Evolutionary conservation across 2,888 invertebrate genomes (phyloP).

Genomic region (Oegoconia quadripuncta): DNA sequence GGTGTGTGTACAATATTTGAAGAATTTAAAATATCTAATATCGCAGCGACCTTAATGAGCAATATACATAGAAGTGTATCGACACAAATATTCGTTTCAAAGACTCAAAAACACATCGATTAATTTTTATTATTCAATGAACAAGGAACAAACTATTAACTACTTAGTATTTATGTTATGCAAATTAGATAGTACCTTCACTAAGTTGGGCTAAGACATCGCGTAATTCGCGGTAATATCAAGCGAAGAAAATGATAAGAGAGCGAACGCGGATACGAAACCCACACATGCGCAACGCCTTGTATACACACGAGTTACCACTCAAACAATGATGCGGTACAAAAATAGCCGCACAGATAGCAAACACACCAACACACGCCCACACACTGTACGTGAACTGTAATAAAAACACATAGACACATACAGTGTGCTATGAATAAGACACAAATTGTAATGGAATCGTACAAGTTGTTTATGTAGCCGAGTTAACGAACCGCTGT

Average conservation of each 20-base stretch:
- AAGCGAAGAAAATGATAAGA: conserved; percentile 66
- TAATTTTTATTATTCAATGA: no score
- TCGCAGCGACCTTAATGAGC: no score
- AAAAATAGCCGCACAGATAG: conserved; percentile 72
- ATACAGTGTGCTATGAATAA: conserved; percentile 62
- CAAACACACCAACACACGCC: conserved; percentile 76
- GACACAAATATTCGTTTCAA: no score
- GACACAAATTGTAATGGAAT: conserved; percentile 66
- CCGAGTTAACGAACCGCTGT: conserved; percentile 29
- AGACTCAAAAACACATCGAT: no score
- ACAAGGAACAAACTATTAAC: no score
- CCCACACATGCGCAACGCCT: conserved; percentile 38
- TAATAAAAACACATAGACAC: conserved; percentile 72
- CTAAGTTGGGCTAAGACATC: conserved; percentile 10
- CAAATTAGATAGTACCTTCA: no score
- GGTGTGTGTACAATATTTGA: no score
- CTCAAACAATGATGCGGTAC: conserved; percentile 41
- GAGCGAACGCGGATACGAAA: conserved; percentile 62
- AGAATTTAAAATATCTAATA: no score
- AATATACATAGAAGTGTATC: no score
- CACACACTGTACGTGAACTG: conserved; percentile 70
- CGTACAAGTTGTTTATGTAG: conserved; percentile 51
- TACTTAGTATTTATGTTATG: no score
- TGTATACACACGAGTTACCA: conserved; percentile 33
- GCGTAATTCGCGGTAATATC: conserved; percentile 52